Evolutionary conservation across 2,797 vertebrate species (phyloP), one percentile per base, ranked within the genome.

Genomic region (Acropternis orthonyx): DNA sequence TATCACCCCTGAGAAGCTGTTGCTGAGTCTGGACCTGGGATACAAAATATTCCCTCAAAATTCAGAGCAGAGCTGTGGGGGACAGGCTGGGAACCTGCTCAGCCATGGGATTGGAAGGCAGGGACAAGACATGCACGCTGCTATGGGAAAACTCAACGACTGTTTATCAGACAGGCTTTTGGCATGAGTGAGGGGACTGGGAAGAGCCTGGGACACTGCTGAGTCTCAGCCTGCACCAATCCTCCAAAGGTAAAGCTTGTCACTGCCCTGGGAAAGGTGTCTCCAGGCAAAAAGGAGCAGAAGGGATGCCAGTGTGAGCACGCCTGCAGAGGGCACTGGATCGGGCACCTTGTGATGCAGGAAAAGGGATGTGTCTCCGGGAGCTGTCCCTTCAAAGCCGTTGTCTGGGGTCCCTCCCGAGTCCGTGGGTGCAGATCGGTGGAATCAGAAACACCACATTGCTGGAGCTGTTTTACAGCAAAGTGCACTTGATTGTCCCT

Each of bases 171-270:
- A 14, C 6, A 46, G 56, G 65, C 16, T 63, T 43, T 52, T 20
- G 54, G 58, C 7, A 9, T 0, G 17, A 75, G 22, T 0, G 0
- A 10, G 36, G 72, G 51, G 36, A 21, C 21, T 36, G 59, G 59
- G 62, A 67, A 68, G 22, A 81, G 61, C n/a, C 8, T 43, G 6
- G 62, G 65, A 36, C 16, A 2, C 17, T 1, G 43, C 20, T 22
- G 5, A 51, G 14, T 2, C 20, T 39, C 23, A 5, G 36, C 21
- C 63, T 67, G 67, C n/a, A 71, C 30, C 46, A 21, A 1, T 6
- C 27, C 20, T 34, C 36, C 52, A 5, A 26, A 71, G 49, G 52
- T 23, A 68, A 71, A 80, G 49, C 61, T 59, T 2, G 8, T 9
- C 14, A 10, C 14, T 23, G 84, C 69, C 21, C 61, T 23, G 7